Conservation (phyloP, 1,140 invertebrate species). For the Drosophila teissieri region DNA sequence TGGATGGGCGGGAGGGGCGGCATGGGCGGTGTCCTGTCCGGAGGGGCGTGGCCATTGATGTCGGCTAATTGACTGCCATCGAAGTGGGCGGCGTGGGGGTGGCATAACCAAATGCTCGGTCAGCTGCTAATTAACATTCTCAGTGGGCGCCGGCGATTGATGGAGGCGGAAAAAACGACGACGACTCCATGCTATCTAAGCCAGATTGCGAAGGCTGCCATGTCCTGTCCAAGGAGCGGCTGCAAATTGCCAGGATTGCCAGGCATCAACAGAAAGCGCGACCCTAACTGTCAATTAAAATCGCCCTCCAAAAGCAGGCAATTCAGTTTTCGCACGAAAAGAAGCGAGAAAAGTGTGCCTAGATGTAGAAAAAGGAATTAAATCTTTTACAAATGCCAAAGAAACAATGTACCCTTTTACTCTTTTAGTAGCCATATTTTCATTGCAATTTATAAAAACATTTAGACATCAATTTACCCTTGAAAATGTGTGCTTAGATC, state of each 20-base stretch:
- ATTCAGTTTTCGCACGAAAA: not conserved
- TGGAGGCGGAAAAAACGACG: constrained; percentile 5
- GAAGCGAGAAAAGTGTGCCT: no score
- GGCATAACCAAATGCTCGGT: constrained; percentile 22
- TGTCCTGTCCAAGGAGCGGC: constrained; percentile 9
- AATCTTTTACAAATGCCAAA: no score
- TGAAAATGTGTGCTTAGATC: no score
- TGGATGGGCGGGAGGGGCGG: no score
- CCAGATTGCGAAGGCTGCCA: not conserved
- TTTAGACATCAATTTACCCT: no score
- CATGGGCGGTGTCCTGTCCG: not conserved
- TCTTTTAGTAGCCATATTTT: no score
- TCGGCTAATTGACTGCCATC: constrained; percentile 59
- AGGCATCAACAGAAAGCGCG: not conserved
- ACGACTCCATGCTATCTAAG: constrained; percentile 1
- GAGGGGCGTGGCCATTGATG: constrained; percentile 43
- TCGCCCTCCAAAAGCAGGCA: not conserved
- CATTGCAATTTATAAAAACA: no score
- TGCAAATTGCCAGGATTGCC: not conserved
- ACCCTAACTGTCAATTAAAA: constrained; percentile 14
- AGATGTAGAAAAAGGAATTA: no score
- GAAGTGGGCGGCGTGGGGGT: not conserved
- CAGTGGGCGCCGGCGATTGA: constrained; percentile 24
- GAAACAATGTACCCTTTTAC: no score
- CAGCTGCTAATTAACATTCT: constrained; percentile 52